Conservation (phyloP, 53 echinoderm and acorn worm genomes). For the Paracentrotus lividus region DNA sequence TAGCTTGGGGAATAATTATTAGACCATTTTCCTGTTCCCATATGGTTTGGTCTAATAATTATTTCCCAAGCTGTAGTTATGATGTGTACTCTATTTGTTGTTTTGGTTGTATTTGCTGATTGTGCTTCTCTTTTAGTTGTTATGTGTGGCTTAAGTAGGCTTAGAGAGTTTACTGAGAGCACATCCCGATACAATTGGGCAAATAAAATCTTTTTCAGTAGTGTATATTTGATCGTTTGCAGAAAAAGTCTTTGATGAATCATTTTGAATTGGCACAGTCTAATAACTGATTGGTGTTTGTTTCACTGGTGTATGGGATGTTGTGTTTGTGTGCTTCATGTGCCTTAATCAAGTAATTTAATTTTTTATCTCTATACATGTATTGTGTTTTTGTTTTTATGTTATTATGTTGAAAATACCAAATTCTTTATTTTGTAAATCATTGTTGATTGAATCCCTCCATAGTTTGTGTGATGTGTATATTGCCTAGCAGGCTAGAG, state of each 20-base stretch:
- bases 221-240: neutral
- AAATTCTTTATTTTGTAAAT: neutral
- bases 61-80: too few relatives aligned
- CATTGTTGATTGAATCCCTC: neutral
- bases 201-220: neutral
- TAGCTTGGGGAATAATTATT: too few relatives aligned
- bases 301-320: neutral
- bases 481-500: constrained; percentile 57
- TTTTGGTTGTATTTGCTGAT: neutral
- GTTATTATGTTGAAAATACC: neutral
- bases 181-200: neutral
- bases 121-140: neutral
- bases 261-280: neutral
- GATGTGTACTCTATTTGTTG: neutral
- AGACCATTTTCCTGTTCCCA: too few relatives aligned
- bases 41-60: too few relatives aligned
- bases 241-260: neutral
- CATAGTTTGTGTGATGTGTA: constrained; percentile 2
- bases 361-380: neutral
- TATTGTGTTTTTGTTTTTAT: neutral
- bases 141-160: neutral
- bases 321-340: neutral
- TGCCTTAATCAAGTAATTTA: neutral
- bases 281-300: neutral
- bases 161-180: neutral